These are phyloP conservation scores for Lepidurus apus DNA, from an alignment of 1,140 invertebrate species.

Conservation along the genomic window DNA sequence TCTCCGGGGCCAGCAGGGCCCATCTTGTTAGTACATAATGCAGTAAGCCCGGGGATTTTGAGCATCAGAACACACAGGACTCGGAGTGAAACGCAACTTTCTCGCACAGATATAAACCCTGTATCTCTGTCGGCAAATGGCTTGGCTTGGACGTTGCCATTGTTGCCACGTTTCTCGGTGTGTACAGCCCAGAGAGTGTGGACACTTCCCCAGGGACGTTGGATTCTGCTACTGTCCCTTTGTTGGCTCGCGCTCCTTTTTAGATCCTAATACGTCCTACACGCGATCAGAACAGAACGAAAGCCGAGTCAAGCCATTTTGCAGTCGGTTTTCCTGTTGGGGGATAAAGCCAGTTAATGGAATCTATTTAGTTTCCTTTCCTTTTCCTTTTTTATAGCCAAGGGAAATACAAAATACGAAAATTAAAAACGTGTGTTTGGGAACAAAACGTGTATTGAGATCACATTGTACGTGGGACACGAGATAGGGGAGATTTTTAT, in stretches of 20 bases:
- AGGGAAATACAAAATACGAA: background rate
- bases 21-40: constrained; percentile 22
- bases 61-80: background rate
- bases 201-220: background rate
- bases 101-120: background rate
- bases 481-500: background rate
- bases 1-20: constrained; percentile 5
- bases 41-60: constrained; percentile 10
- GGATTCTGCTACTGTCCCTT: constrained; percentile 14
- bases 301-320: too few relatives aligned
- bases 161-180: background rate
- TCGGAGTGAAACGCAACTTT: background rate
- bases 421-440: background rate
- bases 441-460: constrained; percentile 17
- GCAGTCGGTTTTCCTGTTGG: too few relatives aligned
- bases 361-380: too few relatives aligned
- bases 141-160: background rate
- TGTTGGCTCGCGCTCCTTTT: constrained; percentile 4
- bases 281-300: background rate
- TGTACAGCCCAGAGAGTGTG: background rate
- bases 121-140: background rate
- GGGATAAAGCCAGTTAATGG: too few relatives aligned
- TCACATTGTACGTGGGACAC: background rate
- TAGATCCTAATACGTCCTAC: background rate
- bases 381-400: too few relatives aligned